A percentile compares a stretch with the other conserved stretches of the same genome.
phyloP scores from a whole-genome alignment of 2,797 vertebrate species.

The Podarcis lilfordi region DNA sequence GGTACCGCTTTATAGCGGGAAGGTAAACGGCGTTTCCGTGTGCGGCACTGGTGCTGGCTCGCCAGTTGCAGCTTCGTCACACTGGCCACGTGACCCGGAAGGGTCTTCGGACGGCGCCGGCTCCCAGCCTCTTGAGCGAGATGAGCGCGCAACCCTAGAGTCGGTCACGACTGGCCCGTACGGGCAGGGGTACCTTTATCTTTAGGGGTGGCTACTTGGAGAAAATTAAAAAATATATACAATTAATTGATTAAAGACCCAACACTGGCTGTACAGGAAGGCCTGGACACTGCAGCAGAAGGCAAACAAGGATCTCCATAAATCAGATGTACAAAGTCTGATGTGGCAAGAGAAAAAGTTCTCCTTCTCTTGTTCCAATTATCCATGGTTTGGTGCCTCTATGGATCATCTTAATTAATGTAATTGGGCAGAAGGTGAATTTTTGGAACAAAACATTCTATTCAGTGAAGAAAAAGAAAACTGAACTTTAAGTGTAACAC shows the following conservation, averaged over 20 bases:
- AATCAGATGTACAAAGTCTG: background rate
- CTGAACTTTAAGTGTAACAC: background rate
- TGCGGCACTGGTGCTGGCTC: no score
- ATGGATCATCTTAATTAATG: background rate
- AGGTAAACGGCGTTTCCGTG: no score
- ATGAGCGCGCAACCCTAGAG: no score
- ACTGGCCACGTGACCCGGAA: no score
- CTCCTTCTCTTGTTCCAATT: background rate
- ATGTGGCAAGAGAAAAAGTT: background rate
- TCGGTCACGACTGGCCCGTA: no score
- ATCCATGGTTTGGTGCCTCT: background rate
- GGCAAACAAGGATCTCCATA: background rate
- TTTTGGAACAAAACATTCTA: background rate
- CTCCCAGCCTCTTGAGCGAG: no score
- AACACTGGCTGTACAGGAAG: background rate
- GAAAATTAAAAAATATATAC: background rate
- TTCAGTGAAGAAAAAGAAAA: background rate
- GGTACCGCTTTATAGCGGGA: no score
- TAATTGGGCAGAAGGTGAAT: background rate
- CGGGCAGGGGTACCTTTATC: no score
- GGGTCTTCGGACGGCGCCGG: no score
- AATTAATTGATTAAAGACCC: background rate
- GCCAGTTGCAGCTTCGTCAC: no score
- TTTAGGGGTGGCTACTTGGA: background rate
- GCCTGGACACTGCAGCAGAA: background rate